phyloP scores from a whole-genome alignment of 2,797 vertebrate genomes.

The Silurus aristotelis region DNA sequence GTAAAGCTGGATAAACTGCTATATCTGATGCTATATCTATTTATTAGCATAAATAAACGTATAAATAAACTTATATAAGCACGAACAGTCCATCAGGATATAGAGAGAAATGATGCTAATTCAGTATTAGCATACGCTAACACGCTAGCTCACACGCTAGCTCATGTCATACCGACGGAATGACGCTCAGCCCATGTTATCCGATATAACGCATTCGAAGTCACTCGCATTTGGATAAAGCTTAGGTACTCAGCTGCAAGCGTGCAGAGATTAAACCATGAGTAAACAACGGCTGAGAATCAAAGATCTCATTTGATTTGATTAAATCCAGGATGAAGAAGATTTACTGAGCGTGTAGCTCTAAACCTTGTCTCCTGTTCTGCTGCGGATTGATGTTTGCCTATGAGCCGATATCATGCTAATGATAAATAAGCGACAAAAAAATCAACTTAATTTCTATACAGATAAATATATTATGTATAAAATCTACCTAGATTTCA shows the following conservation, averaged over 20 bases:
- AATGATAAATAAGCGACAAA: slow-evolving; percentile 31
- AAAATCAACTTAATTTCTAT: not conserved
- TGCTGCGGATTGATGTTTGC: slow-evolving; percentile 41
- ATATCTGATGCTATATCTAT: too few species aligned
- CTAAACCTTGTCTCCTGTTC: slow-evolving; percentile 45
- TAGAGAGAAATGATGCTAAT: not conserved
- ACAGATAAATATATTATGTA: not conserved
- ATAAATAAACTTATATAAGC: too few species aligned
- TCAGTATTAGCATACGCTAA: not conserved
- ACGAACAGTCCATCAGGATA: not conserved
- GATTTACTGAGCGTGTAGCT: slow-evolving; percentile 44
- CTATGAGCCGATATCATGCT: slow-evolving; percentile 26
- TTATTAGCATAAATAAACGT: too few species aligned
- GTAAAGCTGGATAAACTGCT: too few species aligned
- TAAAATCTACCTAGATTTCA: not conserved
- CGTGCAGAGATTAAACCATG: slow-evolving; percentile 50
- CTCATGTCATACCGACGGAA: slow-evolving; percentile 18
- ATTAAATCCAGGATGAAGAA: slow-evolving; percentile 53
- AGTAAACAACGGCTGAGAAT: slow-evolving; percentile 44
- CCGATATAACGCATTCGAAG: slow-evolving; percentile 48
- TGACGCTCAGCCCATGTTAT: slow-evolving; percentile 51
- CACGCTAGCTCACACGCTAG: slow-evolving; percentile 5
- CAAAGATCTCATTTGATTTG: slow-evolving; percentile 53
- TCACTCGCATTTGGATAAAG: slow-evolving; percentile 46
- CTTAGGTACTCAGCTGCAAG: slow-evolving; percentile 38